Percentiles rank a stretch among this genome's conserved stretches.
These are phyloP conservation scores for Macroglossus sobrinus DNA, from an alignment of 2,113 vertebrate species.

Conservation along the genomic window DNA sequence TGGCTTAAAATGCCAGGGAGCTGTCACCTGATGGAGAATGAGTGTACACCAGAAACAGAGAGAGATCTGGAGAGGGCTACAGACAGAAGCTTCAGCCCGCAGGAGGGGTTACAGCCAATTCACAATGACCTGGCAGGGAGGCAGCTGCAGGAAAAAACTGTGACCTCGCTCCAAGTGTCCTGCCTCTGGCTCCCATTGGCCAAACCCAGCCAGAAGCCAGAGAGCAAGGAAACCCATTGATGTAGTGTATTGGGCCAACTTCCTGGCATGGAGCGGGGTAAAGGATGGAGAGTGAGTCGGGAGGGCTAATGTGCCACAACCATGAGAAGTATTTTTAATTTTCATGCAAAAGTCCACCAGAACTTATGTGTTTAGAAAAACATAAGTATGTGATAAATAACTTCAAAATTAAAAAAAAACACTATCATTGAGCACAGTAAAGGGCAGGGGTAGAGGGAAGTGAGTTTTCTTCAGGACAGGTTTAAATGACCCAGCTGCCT, in stretches of 20 bases:
- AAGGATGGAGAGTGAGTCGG: background rate
- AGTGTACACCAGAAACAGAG: background rate
- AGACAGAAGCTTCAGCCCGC: background rate
- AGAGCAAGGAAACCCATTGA: background rate
- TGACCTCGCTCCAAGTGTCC: background rate
- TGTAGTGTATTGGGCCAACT: background rate
- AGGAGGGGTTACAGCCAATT: background rate
- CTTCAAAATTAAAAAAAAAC: background rate
- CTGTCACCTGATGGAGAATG: background rate
- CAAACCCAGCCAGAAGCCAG: background rate
- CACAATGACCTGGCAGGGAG: background rate
- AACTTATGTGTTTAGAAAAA: background rate
- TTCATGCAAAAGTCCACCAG: background rate
- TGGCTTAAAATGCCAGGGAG: background rate
- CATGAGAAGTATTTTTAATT: background rate
- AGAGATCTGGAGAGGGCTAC: background rate
- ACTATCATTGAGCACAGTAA: background rate
- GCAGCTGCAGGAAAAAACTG: background rate
- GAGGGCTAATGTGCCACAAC: background rate
- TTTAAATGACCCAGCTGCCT: background rate
- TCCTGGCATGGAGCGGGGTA: background rate
- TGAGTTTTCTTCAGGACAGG: background rate
- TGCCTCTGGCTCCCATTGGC: background rate
- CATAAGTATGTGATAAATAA: background rate
- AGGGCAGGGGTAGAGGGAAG: too few species aligned